Percentiles rank a stretch among this genome's conserved stretches.
Evolutionary conservation across 1,140 invertebrate species (phyloP).

Genomic region (Antheraea pernyi): DNA sequence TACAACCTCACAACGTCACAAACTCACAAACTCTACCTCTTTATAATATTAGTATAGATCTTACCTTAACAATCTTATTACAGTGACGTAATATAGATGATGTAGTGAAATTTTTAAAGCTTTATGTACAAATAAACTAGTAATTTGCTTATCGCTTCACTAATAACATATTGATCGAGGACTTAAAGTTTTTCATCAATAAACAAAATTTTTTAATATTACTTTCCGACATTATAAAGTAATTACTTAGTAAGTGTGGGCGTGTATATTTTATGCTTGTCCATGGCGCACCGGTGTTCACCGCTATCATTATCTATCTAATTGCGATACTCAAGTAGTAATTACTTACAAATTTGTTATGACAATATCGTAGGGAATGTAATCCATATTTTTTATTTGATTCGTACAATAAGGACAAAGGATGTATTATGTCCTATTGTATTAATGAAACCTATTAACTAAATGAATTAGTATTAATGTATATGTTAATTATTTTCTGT

Average conservation of each 20-base stretch:
- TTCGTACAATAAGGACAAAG: not conserved
- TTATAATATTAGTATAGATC: no score
- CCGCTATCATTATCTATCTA: conserved; percentile 26
- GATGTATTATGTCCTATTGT: no score
- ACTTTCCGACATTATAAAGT: conserved; percentile 23
- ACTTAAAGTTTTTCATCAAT: not conserved
- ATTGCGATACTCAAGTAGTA: conserved; percentile 20
- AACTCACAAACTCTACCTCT: no score
- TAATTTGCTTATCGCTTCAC: not conserved
- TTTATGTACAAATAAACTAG: not conserved
- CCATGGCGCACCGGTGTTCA: conserved; percentile 7
- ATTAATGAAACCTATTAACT: no score
- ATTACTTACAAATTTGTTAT: conserved; percentile 18
- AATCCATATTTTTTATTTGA: not conserved
- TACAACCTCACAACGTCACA: no score
- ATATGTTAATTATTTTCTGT: no score
- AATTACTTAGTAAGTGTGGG: conserved; percentile 25
- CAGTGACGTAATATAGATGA: no score
- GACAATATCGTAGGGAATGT: not conserved
- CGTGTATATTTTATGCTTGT: conserved; percentile 19
- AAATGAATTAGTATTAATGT: no score
- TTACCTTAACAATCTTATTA: no score
- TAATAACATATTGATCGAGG: not conserved
- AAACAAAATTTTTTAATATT: conserved; percentile 1
- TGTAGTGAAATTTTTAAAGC: no score